Evolutionary conservation across 2,888 invertebrate species (phyloP), one percentile per base, ranked within the genome.

Genomic region (Punctoribates punctum): DNA sequence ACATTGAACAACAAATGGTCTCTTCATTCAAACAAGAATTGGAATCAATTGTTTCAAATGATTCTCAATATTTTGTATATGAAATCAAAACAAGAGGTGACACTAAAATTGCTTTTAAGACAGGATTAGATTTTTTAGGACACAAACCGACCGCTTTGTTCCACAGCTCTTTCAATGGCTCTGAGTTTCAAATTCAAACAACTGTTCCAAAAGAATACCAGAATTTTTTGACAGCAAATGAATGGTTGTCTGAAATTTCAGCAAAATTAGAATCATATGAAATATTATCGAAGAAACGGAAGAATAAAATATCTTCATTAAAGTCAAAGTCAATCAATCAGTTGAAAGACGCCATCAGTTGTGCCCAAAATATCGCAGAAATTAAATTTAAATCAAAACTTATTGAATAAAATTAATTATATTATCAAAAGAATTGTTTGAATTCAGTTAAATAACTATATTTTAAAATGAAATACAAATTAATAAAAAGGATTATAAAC

Each of bases 141-240:
- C 48, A 54, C 51, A 73, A 57, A 57, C 73, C 73, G 20, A 57
- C 38, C 8, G 73, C 29, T 20, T 38, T 73, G 4, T 70, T 70
- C 20, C 46, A 70, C 23, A 23, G 20, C 17, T n/a, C 38, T 1
- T 13, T 23, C 2, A 70, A 42, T 70, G 23, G 25, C 17, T 1
- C 42, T 3, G 20, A 70, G 6, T 70, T 70, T 20, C 42, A 42
- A 23, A 34, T 38, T 11, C 42, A 46, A 23, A 46, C 38, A 11
- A 23, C 70, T 23, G 70, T 70, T 46, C 70, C 70, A 20, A 70
- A 70, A 23, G 70, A 70, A 1, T 70, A 70, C 34, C 70, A 70
- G 13, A 70, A 70, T 9, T 70, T 42, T 46, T 23, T 70, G 34
- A 23, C 15, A 70, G 70, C 70, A 34, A 70, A 70, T 29, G 42